Evolutionary conservation across 2,888 invertebrate genomes (phyloP).

Genomic region (Drosophila rellima): DNA sequence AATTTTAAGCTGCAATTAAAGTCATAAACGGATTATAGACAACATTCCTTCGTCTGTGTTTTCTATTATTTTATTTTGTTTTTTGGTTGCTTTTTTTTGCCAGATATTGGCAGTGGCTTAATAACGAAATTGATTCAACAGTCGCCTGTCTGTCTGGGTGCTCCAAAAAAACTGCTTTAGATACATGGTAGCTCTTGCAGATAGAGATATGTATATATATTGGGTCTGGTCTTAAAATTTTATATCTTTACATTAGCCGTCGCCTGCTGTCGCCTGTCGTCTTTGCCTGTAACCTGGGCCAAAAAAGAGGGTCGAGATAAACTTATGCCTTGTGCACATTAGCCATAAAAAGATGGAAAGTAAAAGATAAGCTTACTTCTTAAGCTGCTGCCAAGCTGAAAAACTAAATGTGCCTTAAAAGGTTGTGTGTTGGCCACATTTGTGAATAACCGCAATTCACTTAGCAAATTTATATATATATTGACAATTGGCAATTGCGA

Average conservation of each 20-base stretch:
- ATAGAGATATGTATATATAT: conserved; percentile 22
- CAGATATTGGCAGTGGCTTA: conserved; percentile 50
- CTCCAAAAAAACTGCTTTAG: conserved; percentile 30
- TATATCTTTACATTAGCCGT: conserved; percentile 76
- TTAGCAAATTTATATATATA: conserved; percentile 27
- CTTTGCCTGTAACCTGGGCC: neutral
- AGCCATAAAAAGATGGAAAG: conserved; percentile 50
- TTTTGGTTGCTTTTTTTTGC: conserved; percentile 22
- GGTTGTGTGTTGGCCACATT: conserved; percentile 7
- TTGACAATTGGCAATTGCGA: conserved; percentile 26
- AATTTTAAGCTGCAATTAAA: conserved; percentile 75
- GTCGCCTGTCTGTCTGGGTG: conserved; percentile 56
- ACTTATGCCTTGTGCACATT: conserved; percentile 45
- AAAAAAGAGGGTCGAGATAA: conserved; percentile 15
- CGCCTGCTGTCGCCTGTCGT: conserved; percentile 6
- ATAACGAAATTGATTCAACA: conserved; percentile 60
- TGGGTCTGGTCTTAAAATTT: conserved; percentile 78
- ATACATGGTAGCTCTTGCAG: conserved; percentile 25
- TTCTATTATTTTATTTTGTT: neutral
- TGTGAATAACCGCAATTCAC: conserved; percentile 32
- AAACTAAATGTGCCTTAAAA: conserved; percentile 14
- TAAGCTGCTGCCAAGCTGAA: conserved; percentile 34
- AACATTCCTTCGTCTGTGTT: conserved; percentile 6
- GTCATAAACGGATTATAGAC: conserved; percentile 73
- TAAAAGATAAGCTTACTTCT: conserved; percentile 37